Evolutionary conservation across 2,797 vertebrate genomes (phyloP), one percentile per base, ranked within the genome.

Genomic region (Chelmon rostratus): DNA sequence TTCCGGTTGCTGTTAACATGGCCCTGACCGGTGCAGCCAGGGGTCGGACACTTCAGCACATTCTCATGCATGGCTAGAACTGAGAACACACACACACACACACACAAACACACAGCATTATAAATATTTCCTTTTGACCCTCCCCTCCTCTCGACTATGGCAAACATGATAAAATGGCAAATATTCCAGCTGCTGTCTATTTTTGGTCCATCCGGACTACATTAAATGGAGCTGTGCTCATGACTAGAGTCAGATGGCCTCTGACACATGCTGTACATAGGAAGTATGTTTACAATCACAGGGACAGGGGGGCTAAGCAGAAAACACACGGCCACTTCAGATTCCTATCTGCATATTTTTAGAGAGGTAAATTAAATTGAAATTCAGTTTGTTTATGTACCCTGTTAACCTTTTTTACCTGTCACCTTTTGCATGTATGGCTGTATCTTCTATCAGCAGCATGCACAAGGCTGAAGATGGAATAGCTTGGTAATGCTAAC

Each of bases 1-100:
- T 98, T 99, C 70, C 98, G 97, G 94, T 99, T 99, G 96, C 98
- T 99, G 95, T 99, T 99, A 86, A 99, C 98, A 0, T 99, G 98
- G 86, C 98, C 98, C 93, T 99, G 98, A 87, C 98, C 98, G 0
- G 98, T 99, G 94, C 98, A 99, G 86, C 98, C 98, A 3, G 97
- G 98, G 0, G 98, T 99, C 7, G 98, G 98, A 87, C 98, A 99
- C 94, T 99, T 99, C 92, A 99, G 94, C 91, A 99, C 98, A 42
- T 98, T 99, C 94, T 99, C 98, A 19, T 99, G 98, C 98, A 99
- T 98, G 66, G 98, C 98, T 95, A 99, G 88, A 90, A 99, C 98
- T 98, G 93, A 61, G 71, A 71, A 53, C 8, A 9, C 49, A 52
- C 21, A 52, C 21, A 12, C 21, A 23, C n/a, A n/a, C 21, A 52